A percentile compares a stretch with the other conserved stretches of the same genome.
These are phyloP conservation scores for Odontesthes bonariensis DNA, from an alignment of 2,113 vertebrate species.

Conservation along the genomic window DNA sequence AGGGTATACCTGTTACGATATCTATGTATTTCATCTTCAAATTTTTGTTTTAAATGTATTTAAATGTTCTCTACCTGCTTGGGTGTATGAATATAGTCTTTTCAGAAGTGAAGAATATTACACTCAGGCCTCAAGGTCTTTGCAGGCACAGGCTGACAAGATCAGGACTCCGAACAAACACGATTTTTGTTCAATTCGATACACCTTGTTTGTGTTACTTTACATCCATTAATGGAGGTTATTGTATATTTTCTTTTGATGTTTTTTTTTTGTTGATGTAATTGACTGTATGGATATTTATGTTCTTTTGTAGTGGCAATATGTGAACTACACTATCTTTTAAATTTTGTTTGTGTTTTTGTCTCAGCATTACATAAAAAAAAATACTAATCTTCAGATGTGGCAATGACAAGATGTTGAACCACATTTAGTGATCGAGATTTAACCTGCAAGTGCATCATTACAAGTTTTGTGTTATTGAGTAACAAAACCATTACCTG, in stretches of 20 bases:
- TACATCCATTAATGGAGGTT: conserved; percentile 31
- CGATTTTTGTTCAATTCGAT: conserved; percentile 22
- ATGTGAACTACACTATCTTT: conserved; percentile 21
- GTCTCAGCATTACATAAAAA: conserved; percentile 24
- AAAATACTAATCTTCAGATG: conserved; percentile 26
- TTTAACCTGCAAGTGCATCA: conserved; percentile 49
- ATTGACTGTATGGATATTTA: conserved; percentile 45
- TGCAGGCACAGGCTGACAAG: conserved; percentile 20
- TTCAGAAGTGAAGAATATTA: conserved; percentile 20
- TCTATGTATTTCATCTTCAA: conserved; percentile 37
- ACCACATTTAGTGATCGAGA: conserved; percentile 52
- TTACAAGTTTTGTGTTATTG: conserved; percentile 43
- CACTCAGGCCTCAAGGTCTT: conserved; percentile 24
- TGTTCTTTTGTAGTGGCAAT: conserved; percentile 44
- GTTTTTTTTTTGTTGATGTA: conserved; percentile 14
- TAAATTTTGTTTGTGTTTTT: conserved; percentile 19
- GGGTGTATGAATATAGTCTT: conserved; percentile 24
- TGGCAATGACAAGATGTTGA: conserved; percentile 2
- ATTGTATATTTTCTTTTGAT: conserved; percentile 1
- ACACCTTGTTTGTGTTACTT: conserved; percentile 31
- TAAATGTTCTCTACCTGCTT: conserved; percentile 34
- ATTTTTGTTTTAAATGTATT: conserved; percentile 31
- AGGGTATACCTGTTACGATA: conserved; percentile 26
- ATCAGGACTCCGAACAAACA: conserved; percentile 29
- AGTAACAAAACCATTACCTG: conserved; percentile 22